These are phyloP conservation scores for Acanthochromis polyacanthus DNA, from an alignment of 2,113 vertebrate genomes.

Conservation along the genomic window DNA sequence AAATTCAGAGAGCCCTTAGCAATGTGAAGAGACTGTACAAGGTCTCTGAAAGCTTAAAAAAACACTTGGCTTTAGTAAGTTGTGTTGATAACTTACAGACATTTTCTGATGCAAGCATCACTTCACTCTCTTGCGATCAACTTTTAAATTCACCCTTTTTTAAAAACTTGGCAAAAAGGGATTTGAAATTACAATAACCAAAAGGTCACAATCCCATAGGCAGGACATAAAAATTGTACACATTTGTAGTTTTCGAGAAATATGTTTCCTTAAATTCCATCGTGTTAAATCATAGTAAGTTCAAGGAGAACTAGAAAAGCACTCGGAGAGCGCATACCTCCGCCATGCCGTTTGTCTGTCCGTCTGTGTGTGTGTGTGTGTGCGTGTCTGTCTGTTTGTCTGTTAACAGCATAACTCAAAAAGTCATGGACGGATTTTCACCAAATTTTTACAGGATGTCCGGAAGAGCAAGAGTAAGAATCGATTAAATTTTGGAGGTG, in stretches of 20 bases:
- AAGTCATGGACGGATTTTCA: too few species aligned
- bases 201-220: background rate
- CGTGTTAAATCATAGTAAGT: too few species aligned
- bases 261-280: too few species aligned
- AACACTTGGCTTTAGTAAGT: background rate
- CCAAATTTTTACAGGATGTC: too few species aligned
- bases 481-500: too few species aligned
- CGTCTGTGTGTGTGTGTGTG: too few species aligned
- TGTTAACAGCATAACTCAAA: too few species aligned
- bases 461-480: too few species aligned
- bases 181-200: background rate
- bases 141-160: background rate
- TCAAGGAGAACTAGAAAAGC: too few species aligned
- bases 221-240: background rate
- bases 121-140: background rate
- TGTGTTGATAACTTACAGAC: background rate
- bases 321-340: too few species aligned
- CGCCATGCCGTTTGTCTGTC: too few species aligned
- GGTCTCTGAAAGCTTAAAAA: background rate
- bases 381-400: too few species aligned
- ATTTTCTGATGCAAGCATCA: constrained; percentile 18
- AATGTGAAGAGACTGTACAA: background rate
- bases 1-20: constrained; percentile 1
- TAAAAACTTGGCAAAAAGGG: background rate
- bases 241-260: background rate